phyloP scores from a whole-genome alignment of 2,113 vertebrate genomes.

The Notarius quadriscutis region DNA sequence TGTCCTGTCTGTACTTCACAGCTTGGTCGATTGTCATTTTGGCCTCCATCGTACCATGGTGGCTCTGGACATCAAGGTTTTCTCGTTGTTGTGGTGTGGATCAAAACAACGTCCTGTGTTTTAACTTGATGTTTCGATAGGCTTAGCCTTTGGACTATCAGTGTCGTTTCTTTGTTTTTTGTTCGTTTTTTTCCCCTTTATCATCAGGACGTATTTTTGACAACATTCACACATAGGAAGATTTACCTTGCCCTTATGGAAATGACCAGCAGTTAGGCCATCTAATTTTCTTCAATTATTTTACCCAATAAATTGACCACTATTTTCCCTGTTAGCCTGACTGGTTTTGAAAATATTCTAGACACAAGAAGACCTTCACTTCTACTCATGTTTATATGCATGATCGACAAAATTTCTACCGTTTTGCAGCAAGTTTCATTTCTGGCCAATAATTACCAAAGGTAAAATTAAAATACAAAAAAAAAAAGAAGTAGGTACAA shows the following conservation, averaged over 20 bases:
- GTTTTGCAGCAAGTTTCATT: slow-evolving; percentile 19
- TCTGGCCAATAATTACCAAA: neutral
- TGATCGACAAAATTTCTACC: slow-evolving; percentile 51
- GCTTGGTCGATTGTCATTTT: neutral
- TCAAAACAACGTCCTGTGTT: slow-evolving; percentile 77
- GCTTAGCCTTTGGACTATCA: slow-evolving; percentile 77
- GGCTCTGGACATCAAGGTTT: slow-evolving; percentile 62
- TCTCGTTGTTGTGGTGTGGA: slow-evolving; percentile 71
- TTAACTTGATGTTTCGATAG: slow-evolving; percentile 75
- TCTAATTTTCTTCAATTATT: slow-evolving; percentile 30
- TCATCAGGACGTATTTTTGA: slow-evolving; percentile 70
- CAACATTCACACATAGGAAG: slow-evolving; percentile 74
- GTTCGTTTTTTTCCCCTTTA: slow-evolving; percentile 77
- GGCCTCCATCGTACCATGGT: slow-evolving; percentile 63
- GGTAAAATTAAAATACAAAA: neutral
- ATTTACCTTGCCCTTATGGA: slow-evolving; percentile 70
- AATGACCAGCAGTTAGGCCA: slow-evolving; percentile 51
- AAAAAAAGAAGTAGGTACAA: neutral
- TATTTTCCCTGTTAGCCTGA: slow-evolving; percentile 27
- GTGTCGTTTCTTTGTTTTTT: slow-evolving; percentile 63
- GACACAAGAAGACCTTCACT: slow-evolving; percentile 14
- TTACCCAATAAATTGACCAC: slow-evolving; percentile 32
- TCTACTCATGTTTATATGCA: slow-evolving; percentile 53
- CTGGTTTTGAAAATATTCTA: slow-evolving; percentile 27
- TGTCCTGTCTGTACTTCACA: neutral